phyloP scores from a whole-genome alignment of 2,797 vertebrate species.

The Pipistrellus pipistrellus region DNA sequence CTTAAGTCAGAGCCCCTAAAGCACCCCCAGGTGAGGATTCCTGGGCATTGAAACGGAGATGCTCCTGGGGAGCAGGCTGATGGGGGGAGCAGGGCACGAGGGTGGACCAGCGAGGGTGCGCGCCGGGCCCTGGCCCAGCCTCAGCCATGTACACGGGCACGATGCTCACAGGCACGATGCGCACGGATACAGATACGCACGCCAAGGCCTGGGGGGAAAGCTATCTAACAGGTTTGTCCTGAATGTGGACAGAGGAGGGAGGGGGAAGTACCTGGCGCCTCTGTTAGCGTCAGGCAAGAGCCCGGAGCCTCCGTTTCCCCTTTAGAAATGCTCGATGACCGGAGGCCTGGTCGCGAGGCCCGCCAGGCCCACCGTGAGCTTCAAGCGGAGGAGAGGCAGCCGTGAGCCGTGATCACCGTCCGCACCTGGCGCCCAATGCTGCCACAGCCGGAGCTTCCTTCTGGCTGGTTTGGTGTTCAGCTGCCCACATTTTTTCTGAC shows the following conservation, averaged over 20 bases:
- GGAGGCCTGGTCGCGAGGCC: background rate
- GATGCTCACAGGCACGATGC: background rate
- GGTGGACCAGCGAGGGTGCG: background rate
- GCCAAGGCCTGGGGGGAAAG: no score
- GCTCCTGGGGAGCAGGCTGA: background rate
- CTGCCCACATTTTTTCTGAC: conserved; percentile 67
- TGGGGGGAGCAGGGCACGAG: no score
- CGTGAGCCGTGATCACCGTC: accelerated
- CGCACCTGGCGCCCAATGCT: background rate
- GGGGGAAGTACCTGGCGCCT: background rate
- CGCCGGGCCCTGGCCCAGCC: background rate
- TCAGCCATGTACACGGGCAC: background rate
- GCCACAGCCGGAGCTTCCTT: conserved; percentile 66
- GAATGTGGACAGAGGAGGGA: background rate
- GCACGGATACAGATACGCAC: accelerated
- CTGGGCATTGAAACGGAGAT: accelerated
- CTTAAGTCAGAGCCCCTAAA: background rate
- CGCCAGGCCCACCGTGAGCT: background rate
- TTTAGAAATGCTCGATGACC: background rate
- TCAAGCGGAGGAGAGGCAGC: accelerated
- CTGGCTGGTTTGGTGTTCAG: conserved; percentile 66
- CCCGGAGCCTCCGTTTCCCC: background rate
- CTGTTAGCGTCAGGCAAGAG: background rate
- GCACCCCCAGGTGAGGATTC: background rate
- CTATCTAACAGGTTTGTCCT: background rate